Conservation (phyloP, 1,140 invertebrate species). For the Neodiprion fabricii region DNA sequence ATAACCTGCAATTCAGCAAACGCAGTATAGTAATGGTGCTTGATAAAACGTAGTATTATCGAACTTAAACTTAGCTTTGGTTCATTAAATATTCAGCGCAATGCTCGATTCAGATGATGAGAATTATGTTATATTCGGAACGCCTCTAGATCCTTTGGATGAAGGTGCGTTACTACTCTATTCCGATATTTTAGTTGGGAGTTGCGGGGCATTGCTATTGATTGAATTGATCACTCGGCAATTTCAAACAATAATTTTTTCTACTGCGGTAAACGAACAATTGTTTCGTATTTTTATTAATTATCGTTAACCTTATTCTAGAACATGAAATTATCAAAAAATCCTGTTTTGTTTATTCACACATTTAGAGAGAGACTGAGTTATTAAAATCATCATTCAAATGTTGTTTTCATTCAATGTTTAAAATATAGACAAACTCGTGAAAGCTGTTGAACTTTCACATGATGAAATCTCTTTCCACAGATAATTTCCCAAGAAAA, state of each 20-base stretch:
- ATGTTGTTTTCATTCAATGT: constrained; percentile 18
- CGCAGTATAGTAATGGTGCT: too few relatives aligned
- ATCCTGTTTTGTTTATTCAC: constrained; percentile 23
- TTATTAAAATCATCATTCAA: constrained; percentile 10
- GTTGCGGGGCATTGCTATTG: constrained; percentile 18
- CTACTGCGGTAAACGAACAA: too few relatives aligned
- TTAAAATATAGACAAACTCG: constrained; percentile 17
- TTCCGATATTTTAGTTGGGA: constrained; percentile 14
- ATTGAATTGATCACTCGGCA: constrained; percentile 8
- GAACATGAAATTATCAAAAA: neutral
- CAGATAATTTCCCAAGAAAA: constrained; percentile 81
- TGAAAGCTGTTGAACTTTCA: constrained; percentile 17
- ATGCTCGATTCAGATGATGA: constrained; percentile 62
- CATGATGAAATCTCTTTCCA: constrained; percentile 32
- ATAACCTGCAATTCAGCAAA: too few relatives aligned
- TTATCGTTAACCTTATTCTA: constrained; percentile 18
- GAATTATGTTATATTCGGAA: constrained; percentile 75
- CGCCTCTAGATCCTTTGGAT: constrained; percentile 76
- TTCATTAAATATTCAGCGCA: constrained; percentile 14
- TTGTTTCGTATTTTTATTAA: constrained; percentile 20
- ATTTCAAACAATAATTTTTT: too few relatives aligned
- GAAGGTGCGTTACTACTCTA: constrained; percentile 68
- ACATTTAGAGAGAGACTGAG: constrained; percentile 19
- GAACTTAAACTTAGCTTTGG: neutral
- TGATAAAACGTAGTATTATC: too few relatives aligned